Conservation (phyloP, 2,113 vertebrate genomes). For the Nanorana parkeri region DNA sequence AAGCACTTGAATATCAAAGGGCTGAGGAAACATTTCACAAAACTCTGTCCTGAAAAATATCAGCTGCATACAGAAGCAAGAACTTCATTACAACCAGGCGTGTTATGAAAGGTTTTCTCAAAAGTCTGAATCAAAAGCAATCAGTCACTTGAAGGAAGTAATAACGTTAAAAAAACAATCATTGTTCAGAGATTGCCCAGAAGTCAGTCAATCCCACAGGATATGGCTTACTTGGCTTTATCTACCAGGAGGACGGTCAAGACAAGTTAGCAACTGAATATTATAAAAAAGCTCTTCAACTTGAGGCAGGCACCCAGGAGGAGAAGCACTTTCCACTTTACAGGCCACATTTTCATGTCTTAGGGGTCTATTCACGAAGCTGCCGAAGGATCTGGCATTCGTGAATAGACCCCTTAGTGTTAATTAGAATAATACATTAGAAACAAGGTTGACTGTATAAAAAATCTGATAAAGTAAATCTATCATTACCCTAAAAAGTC, state of each 20-base stretch:
- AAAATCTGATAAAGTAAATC: too few species aligned
- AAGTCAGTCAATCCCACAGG: constrained; percentile 54
- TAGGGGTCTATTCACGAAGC: too few species aligned
- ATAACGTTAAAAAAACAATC: constrained; percentile 66
- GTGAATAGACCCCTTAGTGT: too few species aligned
- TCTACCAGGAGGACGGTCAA: constrained; percentile 51
- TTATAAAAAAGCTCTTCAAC: too few species aligned
- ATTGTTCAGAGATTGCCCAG: constrained; percentile 7
- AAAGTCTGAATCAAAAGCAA: constrained; percentile 68
- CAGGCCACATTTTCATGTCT: too few species aligned
- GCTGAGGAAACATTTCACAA: constrained; percentile 72
- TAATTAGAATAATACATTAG: too few species aligned
- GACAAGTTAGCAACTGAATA: too few species aligned
- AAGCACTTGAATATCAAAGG: constrained; percentile 59
- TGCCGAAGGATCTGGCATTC: too few species aligned
- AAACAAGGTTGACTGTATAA: too few species aligned
- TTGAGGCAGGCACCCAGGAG: too few species aligned
- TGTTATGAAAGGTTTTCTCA: constrained; percentile 61
- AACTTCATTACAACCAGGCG: constrained; percentile 66
- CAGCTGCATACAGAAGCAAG: constrained; percentile 61
- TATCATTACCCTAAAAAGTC: too few species aligned
- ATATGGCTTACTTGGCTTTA: constrained; percentile 63
- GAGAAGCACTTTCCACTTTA: too few species aligned
- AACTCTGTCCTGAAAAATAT: constrained; percentile 62
- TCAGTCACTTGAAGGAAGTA: constrained; percentile 68